Evolutionary conservation across 2,888 invertebrate genomes (phyloP), one percentile per base, ranked within the genome.

Genomic region (Synanthedon myopaeformis): DNA sequence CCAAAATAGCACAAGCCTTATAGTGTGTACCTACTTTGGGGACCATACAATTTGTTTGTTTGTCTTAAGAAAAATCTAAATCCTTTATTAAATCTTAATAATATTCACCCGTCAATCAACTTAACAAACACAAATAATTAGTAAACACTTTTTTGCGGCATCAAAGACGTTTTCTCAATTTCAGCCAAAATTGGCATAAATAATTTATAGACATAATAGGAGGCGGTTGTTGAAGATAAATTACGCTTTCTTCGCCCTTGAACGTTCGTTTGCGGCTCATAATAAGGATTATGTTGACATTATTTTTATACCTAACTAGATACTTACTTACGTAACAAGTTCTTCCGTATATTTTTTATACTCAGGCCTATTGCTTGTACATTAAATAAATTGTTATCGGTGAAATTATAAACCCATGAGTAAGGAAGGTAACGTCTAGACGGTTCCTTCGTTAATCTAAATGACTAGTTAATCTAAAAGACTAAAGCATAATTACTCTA

Each of bases 141-240:
- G 8, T 35, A 35, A 35, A 35, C 45, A 45, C 13, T 45, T 45
- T 45, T 13, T 8, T 6, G n/a, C 5, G 14, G 45, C 45, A 13
- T 11, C 45, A 45, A 45, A 45, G 45, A 45, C n/a, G 6, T 45
- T 45, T 45, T 45, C 45, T 45, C 45, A n/a, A 45, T 45, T 45
- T 45, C 45, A 45, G 45, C 45, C 45, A n/a, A 67, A 65, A 62
- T 64, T 63, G 62, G 64, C 63, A 65, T 69, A 70, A 68, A 73
- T 74, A 74, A 78, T 78, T 11, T 78, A 78, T 74, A 67, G 68
- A 61, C 67, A 69, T 75, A 76, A 77, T 76, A 74, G 72, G 68
- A 45, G 45, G 45, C 45, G 12, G 45, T 35, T 35, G 35, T 35
- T 35, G 45, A 45, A 73, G 70, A 79, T 71, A 74, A 77, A 79